Evolutionary conservation across 1,140 invertebrate species (phyloP).

Genomic region (Lepeophtheirus salmonis): DNA sequence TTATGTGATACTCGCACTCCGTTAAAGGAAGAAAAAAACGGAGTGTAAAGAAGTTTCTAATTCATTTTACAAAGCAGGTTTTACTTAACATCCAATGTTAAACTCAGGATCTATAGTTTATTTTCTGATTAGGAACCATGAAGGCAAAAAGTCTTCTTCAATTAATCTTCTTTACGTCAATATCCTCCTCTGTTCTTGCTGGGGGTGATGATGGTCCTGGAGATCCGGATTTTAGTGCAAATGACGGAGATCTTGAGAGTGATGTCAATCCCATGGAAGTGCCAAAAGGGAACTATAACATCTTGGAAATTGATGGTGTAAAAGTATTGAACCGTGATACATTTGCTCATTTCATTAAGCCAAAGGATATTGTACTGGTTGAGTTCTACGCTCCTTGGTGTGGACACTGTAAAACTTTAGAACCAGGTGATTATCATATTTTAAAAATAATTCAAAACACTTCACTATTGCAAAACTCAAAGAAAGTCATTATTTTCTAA

Average conservation of each 20-base stretch:
- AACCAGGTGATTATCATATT: constrained; percentile 23
- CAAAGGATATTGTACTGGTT: constrained; percentile 29
- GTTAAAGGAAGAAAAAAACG: neutral
- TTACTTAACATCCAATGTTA: neutral
- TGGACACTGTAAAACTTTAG: constrained; percentile 27
- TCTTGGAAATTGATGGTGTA: constrained; percentile 31
- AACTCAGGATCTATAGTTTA: neutral
- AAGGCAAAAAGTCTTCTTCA: neutral
- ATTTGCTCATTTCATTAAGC: constrained; percentile 30
- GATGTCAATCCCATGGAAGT: constrained; percentile 24
- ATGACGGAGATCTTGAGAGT: constrained; percentile 16
- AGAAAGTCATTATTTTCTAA: too few species aligned
- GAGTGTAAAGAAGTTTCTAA: neutral
- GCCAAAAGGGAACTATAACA: constrained; percentile 25
- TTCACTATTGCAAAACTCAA: too few species aligned
- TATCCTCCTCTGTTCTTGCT: neutral
- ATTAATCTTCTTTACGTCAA: constrained; percentile 1
- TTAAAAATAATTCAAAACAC: too few species aligned
- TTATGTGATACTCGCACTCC: neutral
- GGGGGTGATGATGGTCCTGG: constrained; percentile 6
- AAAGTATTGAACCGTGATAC: constrained; percentile 29
- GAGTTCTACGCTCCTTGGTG: constrained; percentile 38
- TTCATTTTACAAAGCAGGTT: neutral
- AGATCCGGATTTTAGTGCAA: constrained; percentile 4
- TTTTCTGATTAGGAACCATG: neutral